Base-by-base conservation (phyloP, 2,797 vertebrate genomes). In the Pterois miles region DNA sequence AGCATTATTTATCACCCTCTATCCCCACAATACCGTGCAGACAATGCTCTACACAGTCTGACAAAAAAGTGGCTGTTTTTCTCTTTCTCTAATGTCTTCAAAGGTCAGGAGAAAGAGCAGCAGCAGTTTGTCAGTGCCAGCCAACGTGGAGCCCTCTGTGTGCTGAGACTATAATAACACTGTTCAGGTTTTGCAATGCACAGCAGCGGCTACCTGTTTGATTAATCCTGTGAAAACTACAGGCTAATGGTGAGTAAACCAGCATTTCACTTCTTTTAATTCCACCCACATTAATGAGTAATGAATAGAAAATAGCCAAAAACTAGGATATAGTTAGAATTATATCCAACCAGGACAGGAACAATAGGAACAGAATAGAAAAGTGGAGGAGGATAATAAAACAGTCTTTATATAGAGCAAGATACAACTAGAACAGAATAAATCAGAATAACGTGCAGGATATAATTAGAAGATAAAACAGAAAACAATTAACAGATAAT, bases 141-240 rank as follows among this genome's bases (percentile, higher is more conserved):
- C 46, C 65, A 72, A 54, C 23, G 2, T 4, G 38, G 58, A 69
- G 73, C 73, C 59, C 10, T 54, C 23, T 84, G 81, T 80, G 60
- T 70, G 29, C 25, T 52, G 10, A 38, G 18, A 54, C 74, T 81
- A 25, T 65, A 77, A 81, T 52, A 75, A 18, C 12, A 64, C 64
- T 67, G 58, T 75, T 74, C 62, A 77, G 74, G 76, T 81, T 86
- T 85, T 77, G 68, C 60, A 67, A 60, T 40, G 52, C 64, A 75
- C 54, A 80, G 34, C 57, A 75, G 53, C 64, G 80, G 65, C 43
- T 69, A 85, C 78, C 78, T 84, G 74, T 33, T 48, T 76, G 75
- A 83, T 78, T 78, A 53, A 87, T 78, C 82, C 77, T 56, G 6
- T n/a, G 12, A 18, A 60, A 71, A 83, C 53, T 22, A 9, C 38